phyloP scores from a whole-genome alignment of 2,113 vertebrate genomes.

The Brachyhypopomus gauderio region DNA sequence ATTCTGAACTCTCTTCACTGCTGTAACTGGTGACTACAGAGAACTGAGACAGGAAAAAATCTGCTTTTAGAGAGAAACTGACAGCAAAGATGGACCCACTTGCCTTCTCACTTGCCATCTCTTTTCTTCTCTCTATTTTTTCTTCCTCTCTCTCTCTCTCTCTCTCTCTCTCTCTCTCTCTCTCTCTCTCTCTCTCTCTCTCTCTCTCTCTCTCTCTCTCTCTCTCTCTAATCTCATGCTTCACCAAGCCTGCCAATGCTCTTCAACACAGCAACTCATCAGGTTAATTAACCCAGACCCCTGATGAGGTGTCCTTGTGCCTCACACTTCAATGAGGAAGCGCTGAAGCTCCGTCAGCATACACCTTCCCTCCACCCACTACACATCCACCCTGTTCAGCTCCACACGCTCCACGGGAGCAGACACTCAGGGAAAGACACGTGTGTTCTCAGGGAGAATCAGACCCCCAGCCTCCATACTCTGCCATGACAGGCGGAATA shows the following conservation, averaged over 20 bases:
- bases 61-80: neutral
- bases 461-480: too few species aligned
- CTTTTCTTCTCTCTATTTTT: neutral
- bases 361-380: neutral
- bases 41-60: neutral
- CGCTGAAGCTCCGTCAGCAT: neutral
- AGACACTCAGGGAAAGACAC: neutral
- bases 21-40: neutral
- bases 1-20: neutral
- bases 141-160: neutral
- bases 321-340: neutral
- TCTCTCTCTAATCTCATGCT: slow-evolving; percentile 37
- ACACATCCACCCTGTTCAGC: neutral
- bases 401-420: neutral
- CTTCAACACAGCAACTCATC: slow-evolving; percentile 35
- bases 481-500: too few species aligned
- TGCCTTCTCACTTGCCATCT: neutral
- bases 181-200: neutral
- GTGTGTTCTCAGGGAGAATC: too few species aligned
- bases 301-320: slow-evolving; percentile 25
- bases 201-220: neutral
- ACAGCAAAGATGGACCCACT: neutral
- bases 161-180: neutral
- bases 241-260: slow-evolving; percentile 7
- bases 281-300: slow-evolving; percentile 46